Base-by-base conservation (phyloP, 2,113 vertebrate species). In the Brienomyrus longianalis region DNA sequence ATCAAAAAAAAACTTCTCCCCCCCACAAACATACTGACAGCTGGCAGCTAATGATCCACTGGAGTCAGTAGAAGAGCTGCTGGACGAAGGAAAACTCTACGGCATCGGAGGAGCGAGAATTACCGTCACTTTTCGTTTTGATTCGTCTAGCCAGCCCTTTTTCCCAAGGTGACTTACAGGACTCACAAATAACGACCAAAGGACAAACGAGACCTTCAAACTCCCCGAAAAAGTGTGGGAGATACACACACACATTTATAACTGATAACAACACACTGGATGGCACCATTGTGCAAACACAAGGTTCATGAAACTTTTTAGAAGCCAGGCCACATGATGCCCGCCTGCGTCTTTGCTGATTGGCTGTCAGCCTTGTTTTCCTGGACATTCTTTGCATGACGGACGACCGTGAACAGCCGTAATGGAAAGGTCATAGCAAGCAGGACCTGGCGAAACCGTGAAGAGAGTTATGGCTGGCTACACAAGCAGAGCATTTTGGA, bases 401-500 rank as follows among this genome's bases (percentile, higher is more conserved):
- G 39, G 62, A 51, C 13, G 5, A 19, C 47, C 1, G 17, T 3
- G 47, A 45, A 52, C n/a, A 50, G 43, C 15, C 52, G 10, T 45
- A 50, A 48, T 31, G 19, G 70, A 27, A 39, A 39, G 4, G 13
- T 8, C n/a, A 1, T 23, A 43, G 50, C 11, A 17, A 21, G 31
- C n/a, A 83, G 66, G 35, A 13, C 23, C 15, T 19, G 48, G 27
- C 45, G 23, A 39, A 43, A 56, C 70, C 4, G 17, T 21, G 43
- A 19, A 5, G 50, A 83, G 35, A 21, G 13, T 15, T 7, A 54
- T 74, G 23, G 48, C 27, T 4, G 43, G 74, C 88, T 17, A n/a
- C 27, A 84, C 48, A 87, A 88, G 85, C 86, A 89, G 88, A 88
- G 43, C 87, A 91, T 88, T 90, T 31, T 59, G 39, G 80, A 88